Percentiles rank a stretch among this genome's conserved stretches.
Conservation (phyloP, 2,797 vertebrate species). For the Oreochromis mossambicus region DNA sequence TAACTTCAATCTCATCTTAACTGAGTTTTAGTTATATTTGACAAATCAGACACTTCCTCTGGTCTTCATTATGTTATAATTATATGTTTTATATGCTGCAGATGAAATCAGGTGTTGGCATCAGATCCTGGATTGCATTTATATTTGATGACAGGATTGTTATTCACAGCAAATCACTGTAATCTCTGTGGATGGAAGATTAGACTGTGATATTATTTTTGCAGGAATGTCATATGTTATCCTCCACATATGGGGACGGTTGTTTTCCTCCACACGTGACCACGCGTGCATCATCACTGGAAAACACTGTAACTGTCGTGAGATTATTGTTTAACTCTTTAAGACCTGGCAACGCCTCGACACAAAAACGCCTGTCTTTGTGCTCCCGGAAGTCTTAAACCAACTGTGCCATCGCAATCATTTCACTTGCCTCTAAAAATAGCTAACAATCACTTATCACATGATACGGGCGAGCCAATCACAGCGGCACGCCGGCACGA, state of each 20-base stretch:
- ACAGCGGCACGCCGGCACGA: accelerated
- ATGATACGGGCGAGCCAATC: not conserved
- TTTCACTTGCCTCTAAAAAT: not conserved
- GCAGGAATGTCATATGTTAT: not conserved
- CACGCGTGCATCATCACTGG: not conserved
- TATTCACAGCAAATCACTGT: not conserved
- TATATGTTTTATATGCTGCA: not conserved
- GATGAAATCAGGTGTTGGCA: not conserved
- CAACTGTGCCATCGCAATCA: not conserved
- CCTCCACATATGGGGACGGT: accelerated
- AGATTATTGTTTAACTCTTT: accelerated
- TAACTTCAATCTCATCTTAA: not conserved
- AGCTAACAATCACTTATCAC: not conserved
- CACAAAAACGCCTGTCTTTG: not conserved
- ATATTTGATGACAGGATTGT: not conserved
- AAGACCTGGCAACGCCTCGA: not conserved
- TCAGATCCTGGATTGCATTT: not conserved
- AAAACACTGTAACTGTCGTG: not conserved
- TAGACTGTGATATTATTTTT: not conserved
- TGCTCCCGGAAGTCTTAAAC: not conserved
- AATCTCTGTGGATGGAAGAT: not conserved
- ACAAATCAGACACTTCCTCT: not conserved
- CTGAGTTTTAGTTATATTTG: not conserved
- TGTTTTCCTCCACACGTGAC: accelerated
- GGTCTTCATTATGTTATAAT: not conserved